Conservation (phyloP, 2,113 vertebrate genomes). For the Paralichthys olivaceus region DNA sequence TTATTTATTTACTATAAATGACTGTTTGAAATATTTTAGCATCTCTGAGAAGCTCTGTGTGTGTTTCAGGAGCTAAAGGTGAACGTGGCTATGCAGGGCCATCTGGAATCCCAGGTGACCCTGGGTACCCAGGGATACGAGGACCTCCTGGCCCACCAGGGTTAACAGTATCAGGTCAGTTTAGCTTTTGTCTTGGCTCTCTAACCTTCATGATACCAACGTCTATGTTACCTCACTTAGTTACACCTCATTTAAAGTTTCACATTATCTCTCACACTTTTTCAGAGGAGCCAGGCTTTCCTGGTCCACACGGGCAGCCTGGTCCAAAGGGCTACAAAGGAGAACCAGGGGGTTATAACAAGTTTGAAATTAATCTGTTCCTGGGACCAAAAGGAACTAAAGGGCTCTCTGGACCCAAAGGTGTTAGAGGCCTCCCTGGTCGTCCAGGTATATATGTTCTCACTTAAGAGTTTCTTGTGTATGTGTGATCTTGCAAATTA, state of each 20-base stretch:
- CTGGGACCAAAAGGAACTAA: conserved; percentile 58
- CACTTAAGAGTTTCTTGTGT: not conserved
- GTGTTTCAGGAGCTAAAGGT: conserved; percentile 67
- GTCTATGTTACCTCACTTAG: too few species aligned
- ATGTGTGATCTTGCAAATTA: conserved; percentile 2
- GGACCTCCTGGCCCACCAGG: conserved; percentile 69
- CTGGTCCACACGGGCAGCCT: conserved; percentile 68
- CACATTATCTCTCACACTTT: not conserved
- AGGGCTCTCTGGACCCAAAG: conserved; percentile 56
- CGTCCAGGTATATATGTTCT: conserved; percentile 47
- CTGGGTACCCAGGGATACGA: conserved; percentile 65
- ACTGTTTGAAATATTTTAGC: not conserved
- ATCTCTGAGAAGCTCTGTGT: not conserved
- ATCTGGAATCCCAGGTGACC: conserved; percentile 60
- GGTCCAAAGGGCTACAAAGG: conserved; percentile 82
- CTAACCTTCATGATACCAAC: not conserved
- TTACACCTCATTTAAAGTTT: not conserved
- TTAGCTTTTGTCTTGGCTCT: not conserved
- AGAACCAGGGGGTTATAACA: conserved; percentile 44
- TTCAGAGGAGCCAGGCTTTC: not conserved
- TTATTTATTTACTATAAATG: not conserved
- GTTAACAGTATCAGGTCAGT: conserved; percentile 55
- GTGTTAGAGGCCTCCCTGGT: conserved; percentile 51
- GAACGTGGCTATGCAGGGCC: conserved; percentile 57
- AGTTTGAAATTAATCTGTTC: not conserved